Evolutionary conservation across 2,888 invertebrate species (phyloP), one percentile per base, ranked within the genome.

Genomic region (Spodoptera picta): DNA sequence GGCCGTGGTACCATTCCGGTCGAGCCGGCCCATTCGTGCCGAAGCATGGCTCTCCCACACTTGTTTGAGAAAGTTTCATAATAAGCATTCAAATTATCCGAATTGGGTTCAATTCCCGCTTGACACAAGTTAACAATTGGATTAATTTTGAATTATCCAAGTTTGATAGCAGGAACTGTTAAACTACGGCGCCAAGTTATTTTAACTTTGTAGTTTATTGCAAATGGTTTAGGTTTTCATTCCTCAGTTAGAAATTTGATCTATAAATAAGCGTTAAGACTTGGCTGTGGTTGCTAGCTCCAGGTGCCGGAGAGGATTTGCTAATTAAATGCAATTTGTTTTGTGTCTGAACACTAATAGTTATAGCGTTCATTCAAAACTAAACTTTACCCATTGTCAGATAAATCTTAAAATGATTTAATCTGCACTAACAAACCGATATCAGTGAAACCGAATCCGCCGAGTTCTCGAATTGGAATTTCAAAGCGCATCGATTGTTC

Each of bases 91-190:
- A 77, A 80, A 80, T 79, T 70, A 72, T 51, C 41, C 24, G 65
- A 74, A 80, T 80, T 62, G 61, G 63, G 69, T 70, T 82, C 79
- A 78, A 83, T 79, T 83, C 79, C 73, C 82, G 63, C 65, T 67
- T 72, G 82, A 80, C 75, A 75, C 70, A 77, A 85, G 77, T 83
- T 83, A 52, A 65, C 77, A 73, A 82, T 84, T 77, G 80, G 77
- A 81, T 83, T 85, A 81, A 83, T 79, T 82, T 76, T 75, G 75
- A 74, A 84, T 85, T 80, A 82, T 82, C 75, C 66, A 73, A 84
- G 75, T 82, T 82, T 75, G 61, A 77, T 77, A 71, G 47, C 67
- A 59, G 71, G 58, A 74, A 73, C 59, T 65, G 72, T 71, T 78
- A 58, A 69, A 73, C 75, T 77, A 69, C 58, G 60, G 55, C 42